Evolutionary conservation across 2,797 vertebrate genomes (phyloP).

Genomic region (Amblyopsis hoosieri): DNA sequence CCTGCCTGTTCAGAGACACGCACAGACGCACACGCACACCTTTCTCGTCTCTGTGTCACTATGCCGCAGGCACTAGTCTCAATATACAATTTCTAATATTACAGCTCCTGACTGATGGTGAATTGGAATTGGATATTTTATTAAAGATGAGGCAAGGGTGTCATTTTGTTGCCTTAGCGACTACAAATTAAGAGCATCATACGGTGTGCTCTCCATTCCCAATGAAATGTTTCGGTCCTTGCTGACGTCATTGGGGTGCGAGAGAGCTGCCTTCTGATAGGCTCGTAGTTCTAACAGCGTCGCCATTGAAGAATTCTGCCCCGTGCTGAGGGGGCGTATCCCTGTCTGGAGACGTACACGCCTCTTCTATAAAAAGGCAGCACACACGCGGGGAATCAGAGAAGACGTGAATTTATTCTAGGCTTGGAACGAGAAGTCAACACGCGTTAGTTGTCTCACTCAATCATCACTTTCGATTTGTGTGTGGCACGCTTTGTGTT

Average conservation of each 20-base stretch:
- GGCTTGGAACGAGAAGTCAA: neutral
- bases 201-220: slow-evolving; percentile 51
- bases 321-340: slow-evolving; percentile 58
- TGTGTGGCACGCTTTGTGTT: neutral
- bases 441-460: neutral
- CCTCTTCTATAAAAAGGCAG: slow-evolving; percentile 65
- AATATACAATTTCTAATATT: no score
- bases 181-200: slow-evolving; percentile 67
- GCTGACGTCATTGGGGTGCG: slow-evolving; percentile 63
- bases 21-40: neutral
- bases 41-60: no score
- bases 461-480: slow-evolving; percentile 22
- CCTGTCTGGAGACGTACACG: slow-evolving; percentile 45
- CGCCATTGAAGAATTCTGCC: slow-evolving; percentile 72
- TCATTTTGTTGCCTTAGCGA: slow-evolving; percentile 68
- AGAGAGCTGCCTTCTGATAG: slow-evolving; percentile 63
- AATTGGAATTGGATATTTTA: slow-evolving; percentile 39
- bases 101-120: slow-evolving; percentile 27
- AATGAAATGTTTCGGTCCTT: slow-evolving; percentile 42
- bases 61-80: no score
- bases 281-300: slow-evolving; percentile 40
- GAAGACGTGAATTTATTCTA: slow-evolving; percentile 34
- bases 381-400: slow-evolving; percentile 28
- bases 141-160: slow-evolving; percentile 44
- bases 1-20: neutral